Conservation (phyloP, 1,140 invertebrate species). For the Brachionus angularis region DNA sequence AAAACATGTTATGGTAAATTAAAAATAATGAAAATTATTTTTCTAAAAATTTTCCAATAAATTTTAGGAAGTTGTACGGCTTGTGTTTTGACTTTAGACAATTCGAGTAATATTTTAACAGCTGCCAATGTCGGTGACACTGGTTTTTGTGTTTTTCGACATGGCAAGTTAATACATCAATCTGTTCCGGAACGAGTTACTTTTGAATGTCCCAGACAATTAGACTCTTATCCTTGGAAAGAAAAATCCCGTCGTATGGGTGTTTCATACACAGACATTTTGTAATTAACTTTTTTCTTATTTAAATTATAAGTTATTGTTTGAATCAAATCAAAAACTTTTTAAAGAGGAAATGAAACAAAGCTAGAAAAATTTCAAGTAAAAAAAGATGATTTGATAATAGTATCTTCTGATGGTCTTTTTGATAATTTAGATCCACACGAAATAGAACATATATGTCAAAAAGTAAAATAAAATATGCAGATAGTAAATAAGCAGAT, state of each 20-base stretch:
- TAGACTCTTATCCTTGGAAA: constrained; percentile 43
- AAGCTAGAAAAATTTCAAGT: constrained; percentile 68
- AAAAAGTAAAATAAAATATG: constrained; percentile 59
- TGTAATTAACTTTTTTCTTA: neutral
- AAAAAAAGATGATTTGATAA: constrained; percentile 87
- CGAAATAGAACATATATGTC: constrained; percentile 76
- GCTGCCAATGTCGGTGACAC: constrained; percentile 96
- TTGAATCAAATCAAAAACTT: constrained; percentile 98
- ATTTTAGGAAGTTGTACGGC: constrained; percentile 89
- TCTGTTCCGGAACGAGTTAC: constrained; percentile 80
- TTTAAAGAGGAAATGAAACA: constrained; percentile 85
- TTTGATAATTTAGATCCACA: constrained; percentile 94
- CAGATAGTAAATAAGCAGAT: neutral
- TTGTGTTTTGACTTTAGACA: constrained; percentile 85
- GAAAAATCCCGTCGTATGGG: constrained; percentile 4
- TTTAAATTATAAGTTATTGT: neutral
- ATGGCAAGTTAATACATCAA: constrained; percentile 76
- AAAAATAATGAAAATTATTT: neutral
- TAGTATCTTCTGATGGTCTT: constrained; percentile 91
- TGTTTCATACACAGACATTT: neutral
- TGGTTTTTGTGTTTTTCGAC: constrained; percentile 86
- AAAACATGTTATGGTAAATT: constrained; percentile 14
- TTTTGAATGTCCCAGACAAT: constrained; percentile 26
- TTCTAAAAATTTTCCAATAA: no score
- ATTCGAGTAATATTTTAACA: constrained; percentile 78